Evolutionary conservation across 2,888 invertebrate genomes (phyloP).

Genomic region (Ennomos fuscantarius): DNA sequence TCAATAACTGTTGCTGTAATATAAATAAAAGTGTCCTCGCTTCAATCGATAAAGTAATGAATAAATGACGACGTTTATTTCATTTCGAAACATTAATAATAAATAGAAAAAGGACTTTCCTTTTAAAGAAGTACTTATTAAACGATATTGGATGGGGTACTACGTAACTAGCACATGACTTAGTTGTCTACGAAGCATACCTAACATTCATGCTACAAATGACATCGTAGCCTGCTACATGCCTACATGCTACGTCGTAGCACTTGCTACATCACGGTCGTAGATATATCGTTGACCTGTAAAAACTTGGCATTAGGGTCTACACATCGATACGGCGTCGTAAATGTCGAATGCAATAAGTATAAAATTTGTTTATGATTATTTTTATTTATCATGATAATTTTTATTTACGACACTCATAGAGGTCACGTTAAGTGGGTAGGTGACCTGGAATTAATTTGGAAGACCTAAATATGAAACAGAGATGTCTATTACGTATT

Average conservation of each 20-base stretch:
- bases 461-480: neutral
- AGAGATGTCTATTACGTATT: neutral
- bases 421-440: conserved; percentile 19
- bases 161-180: conserved; percentile 3
- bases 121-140: too few relatives aligned
- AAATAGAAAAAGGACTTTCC: too few relatives aligned
- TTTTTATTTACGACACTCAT: conserved; percentile 35
- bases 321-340: conserved; percentile 32
- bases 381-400: conserved; percentile 33
- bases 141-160: too few relatives aligned
- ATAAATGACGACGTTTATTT: too few relatives aligned
- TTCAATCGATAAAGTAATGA: neutral
- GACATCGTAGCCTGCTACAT: conserved; percentile 33
- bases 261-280: neutral
- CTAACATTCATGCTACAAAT: neutral
- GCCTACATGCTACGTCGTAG: conserved; percentile 29
- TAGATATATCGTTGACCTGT: conserved; percentile 25
- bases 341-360: conserved; percentile 44
- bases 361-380: conserved; percentile 39
- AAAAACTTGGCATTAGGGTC: conserved; percentile 25
- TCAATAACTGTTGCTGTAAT: too few relatives aligned
- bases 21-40: neutral
- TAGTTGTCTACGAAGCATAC: too few relatives aligned
- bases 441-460: conserved; percentile 7
- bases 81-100: too few relatives aligned